phyloP scores from a whole-genome alignment of 2,888 invertebrate species.

The Notodonta ziczac region DNA sequence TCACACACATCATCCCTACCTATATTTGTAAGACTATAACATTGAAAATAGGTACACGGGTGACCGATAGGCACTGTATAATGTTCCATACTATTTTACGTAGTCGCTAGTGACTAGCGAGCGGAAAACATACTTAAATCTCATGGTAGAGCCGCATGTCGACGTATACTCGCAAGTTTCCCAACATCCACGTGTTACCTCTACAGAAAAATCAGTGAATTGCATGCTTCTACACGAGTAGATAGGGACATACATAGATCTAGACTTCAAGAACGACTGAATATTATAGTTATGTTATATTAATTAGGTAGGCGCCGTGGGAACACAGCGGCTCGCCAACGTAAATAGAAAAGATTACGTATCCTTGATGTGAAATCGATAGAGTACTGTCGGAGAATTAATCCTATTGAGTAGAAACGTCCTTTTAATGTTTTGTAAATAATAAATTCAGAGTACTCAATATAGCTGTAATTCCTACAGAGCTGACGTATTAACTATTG shows the following conservation, averaged over 20 bases:
- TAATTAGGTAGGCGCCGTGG: neutral
- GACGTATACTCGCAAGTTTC: no score
- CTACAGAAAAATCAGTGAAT: no score
- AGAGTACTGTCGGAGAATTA: neutral
- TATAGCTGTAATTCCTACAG: neutral
- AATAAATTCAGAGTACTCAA: neutral
- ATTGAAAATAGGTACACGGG: no score
- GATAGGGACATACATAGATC: neutral
- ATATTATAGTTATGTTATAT: neutral
- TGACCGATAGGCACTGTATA: no score
- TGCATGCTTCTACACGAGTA: neutral
- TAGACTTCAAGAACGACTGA: neutral
- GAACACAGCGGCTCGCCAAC: neutral
- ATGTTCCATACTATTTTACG: no score
- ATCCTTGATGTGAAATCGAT: neutral
- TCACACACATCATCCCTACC: no score
- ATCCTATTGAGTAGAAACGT: neutral
- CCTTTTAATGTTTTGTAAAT: neutral
- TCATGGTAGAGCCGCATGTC: no score
- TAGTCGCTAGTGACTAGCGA: no score
- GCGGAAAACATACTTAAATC: no score
- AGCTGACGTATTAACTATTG: no score
- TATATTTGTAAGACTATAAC: no score
- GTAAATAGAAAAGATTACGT: slow-evolving; percentile 1
- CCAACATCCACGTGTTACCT: no score